These are phyloP conservation scores for Microplitis demolitor DNA, from an alignment of 1,140 invertebrate genomes.

Conservation along the genomic window DNA sequence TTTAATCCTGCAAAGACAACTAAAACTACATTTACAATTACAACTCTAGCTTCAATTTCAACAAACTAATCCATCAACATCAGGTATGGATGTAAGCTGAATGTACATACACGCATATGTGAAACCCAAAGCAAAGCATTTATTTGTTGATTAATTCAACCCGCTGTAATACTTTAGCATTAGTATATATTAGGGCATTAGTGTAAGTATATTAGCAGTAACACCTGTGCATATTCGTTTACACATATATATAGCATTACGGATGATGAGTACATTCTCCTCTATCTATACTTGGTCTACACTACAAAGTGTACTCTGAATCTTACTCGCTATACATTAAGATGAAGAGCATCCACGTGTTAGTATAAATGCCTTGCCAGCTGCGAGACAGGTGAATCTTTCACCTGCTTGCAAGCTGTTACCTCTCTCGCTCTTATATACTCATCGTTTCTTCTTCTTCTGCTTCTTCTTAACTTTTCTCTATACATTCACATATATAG, in stretches of 20 bases:
- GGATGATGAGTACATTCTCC: no score
- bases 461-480: neutral
- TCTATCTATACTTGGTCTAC: no score
- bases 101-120: neutral
- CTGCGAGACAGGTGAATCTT: conserved; percentile 53
- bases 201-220: no score
- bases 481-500: conserved; percentile 22
- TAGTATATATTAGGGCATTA: neutral
- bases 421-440: conserved; percentile 29
- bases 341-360: neutral
- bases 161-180: neutral
- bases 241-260: no score
- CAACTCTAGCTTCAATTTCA: no score
- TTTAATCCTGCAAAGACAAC: neutral
- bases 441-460: conserved; percentile 1
- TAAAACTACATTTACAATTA: neutral
- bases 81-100: neutral
- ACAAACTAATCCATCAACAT: neutral
- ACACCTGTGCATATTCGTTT: no score
- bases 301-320: neutral
- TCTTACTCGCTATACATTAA: neutral
- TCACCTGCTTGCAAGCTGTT: conserved; percentile 57
- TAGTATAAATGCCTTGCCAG: conserved; percentile 36
- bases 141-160: neutral
- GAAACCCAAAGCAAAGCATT: neutral